Conservation (phyloP, 2,888 invertebrate genomes). For the Adelphocoris suturalis region DNA sequence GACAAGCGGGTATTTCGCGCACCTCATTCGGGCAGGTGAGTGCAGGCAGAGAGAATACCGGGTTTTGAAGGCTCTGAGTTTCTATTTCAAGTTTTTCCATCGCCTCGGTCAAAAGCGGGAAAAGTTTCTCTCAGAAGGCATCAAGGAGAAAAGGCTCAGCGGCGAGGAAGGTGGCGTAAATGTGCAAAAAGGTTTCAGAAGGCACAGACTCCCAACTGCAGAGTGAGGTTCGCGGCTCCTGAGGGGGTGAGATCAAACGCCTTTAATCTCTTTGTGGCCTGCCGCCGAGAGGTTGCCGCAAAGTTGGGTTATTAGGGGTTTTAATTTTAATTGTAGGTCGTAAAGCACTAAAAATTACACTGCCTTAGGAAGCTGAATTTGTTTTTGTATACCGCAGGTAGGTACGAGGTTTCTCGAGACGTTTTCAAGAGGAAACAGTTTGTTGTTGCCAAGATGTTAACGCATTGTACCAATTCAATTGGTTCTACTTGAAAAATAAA, state of each 20-base stretch:
- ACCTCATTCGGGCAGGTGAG: not conserved
- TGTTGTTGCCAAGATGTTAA: too few species aligned
- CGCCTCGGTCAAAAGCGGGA: not conserved
- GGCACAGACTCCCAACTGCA: not conserved
- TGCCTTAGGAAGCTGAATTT: too few species aligned
- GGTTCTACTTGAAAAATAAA: too few species aligned
- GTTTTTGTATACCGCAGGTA: too few species aligned
- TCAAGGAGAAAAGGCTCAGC: not conserved
- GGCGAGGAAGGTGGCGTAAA: conserved; percentile 11
- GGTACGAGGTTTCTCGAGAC: too few species aligned
- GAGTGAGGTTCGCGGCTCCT: conserved; percentile 19
- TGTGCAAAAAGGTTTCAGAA: not conserved
- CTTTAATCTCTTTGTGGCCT: not conserved
- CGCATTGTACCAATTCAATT: too few species aligned
- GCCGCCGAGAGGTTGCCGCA: not conserved
- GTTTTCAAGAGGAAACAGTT: not conserved
- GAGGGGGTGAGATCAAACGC: conserved; percentile 8
- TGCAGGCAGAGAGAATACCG: conserved; percentile 28
- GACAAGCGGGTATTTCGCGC: too few species aligned
- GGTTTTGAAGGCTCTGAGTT: not conserved
- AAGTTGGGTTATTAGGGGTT: too few species aligned
- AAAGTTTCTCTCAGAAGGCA: not conserved
- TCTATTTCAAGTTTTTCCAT: not conserved
- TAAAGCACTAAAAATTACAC: too few species aligned
- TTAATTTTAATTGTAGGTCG: too few species aligned